These are phyloP conservation scores for Hypotaenidia okinawae DNA, from an alignment of 2,797 vertebrate genomes.

Conservation along the genomic window DNA sequence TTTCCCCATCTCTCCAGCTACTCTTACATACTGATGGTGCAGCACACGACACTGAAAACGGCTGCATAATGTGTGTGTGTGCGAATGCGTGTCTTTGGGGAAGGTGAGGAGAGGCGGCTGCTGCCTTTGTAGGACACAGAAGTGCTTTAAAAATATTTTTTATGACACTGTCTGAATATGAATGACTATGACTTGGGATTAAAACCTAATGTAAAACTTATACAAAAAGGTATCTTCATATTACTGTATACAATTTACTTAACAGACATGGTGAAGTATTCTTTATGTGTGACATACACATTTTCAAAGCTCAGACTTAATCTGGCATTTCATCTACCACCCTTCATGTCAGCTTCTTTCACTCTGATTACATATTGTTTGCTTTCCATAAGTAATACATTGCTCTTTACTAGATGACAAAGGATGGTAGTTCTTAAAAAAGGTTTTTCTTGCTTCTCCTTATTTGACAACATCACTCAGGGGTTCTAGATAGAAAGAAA, in stretches of 20 bases:
- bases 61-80: neutral
- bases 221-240: neutral
- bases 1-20: neutral
- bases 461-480: neutral
- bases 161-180: neutral
- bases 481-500: neutral
- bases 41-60: neutral
- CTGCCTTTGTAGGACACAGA: neutral
- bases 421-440: neutral
- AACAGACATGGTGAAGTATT: neutral
- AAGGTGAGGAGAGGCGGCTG: neutral
- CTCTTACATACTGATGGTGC: neutral
- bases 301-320: neutral
- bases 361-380: neutral
- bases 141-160: neutral
- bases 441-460: neutral
- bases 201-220: neutral
- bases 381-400: constrained; percentile 5
- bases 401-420: constrained; percentile 25
- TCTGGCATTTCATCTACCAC: neutral
- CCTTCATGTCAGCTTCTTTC: neutral
- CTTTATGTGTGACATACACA: neutral
- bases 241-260: neutral
- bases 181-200: neutral
- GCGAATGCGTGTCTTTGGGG: neutral